These are phyloP conservation scores for Volucella zonaria DNA, from an alignment of 2,888 invertebrate species.

Conservation along the genomic window DNA sequence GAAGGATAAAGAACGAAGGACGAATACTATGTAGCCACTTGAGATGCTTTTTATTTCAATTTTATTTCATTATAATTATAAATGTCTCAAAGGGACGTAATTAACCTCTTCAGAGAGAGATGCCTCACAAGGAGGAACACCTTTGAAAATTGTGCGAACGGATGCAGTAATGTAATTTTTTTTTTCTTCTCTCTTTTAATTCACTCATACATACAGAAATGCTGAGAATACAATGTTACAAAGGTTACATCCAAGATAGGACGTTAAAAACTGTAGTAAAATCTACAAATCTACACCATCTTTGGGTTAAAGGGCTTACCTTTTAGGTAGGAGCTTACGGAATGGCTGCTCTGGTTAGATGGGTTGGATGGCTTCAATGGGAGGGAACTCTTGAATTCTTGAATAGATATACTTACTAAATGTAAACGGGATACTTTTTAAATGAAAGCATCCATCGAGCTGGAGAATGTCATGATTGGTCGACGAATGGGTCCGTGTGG, in stretches of 20 bases:
- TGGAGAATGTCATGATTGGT: conserved; percentile 41
- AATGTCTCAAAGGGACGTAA: conserved; percentile 74
- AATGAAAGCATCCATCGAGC: neutral
- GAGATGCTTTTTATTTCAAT: conserved; percentile 74
- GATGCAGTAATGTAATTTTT: conserved; percentile 25
- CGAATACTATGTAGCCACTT: conserved; percentile 72
- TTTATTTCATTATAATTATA: conserved; percentile 74
- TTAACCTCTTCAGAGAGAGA: conserved; percentile 71
- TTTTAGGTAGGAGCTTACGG: neutral
- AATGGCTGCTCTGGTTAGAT: neutral
- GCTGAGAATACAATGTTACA: too few species aligned
- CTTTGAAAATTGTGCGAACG: conserved; percentile 65
- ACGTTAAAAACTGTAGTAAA: conserved; percentile 44
- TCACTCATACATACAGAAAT: conserved; percentile 19
- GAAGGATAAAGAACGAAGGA: conserved; percentile 46
- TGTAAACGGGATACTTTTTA: conserved; percentile 3
- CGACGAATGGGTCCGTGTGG: conserved; percentile 18
- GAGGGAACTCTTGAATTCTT: conserved; percentile 48
- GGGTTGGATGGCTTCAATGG: conserved; percentile 13
- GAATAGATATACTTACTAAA: conserved; percentile 38
- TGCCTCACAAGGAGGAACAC: conserved; percentile 71
- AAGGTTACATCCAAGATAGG: conserved; percentile 29
- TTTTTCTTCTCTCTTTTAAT: conserved; percentile 16
- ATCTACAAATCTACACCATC: neutral
- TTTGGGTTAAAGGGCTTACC: conserved; percentile 11